A percentile compares a stretch with the other conserved stretches of the same genome.
Conservation (phyloP, 2,888 invertebrate genomes). For the Eristalinus sepulchralis region DNA sequence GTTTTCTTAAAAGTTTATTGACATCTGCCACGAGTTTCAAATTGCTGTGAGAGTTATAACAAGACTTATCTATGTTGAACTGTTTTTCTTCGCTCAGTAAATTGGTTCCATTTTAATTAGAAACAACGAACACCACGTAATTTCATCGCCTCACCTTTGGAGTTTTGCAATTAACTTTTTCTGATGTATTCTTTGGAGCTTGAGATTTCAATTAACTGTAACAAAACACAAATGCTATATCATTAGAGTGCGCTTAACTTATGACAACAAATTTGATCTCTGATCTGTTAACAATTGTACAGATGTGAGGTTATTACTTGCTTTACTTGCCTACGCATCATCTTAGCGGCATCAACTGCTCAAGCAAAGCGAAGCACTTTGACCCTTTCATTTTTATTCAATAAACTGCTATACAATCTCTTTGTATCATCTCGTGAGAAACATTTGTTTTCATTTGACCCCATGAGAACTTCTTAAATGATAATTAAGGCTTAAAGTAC, state of each 20-base stretch:
- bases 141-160: background rate
- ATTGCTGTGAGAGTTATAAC: background rate
- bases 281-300: too few relatives aligned
- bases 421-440: background rate
- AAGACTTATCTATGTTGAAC: background rate
- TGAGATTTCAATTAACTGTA: too few relatives aligned
- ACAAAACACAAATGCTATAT: too few relatives aligned
- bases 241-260: too few relatives aligned
- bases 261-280: too few relatives aligned
- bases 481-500: slow-evolving; percentile 42
- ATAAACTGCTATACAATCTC: background rate
- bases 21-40: background rate
- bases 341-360: background rate
- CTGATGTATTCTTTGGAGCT: background rate
- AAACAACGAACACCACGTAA: background rate
- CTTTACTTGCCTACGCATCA: background rate
- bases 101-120: background rate
- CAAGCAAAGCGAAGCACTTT: background rate
- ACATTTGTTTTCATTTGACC: slow-evolving; percentile 27
- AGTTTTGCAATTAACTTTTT: background rate
- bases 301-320: too few relatives aligned
- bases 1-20: background rate
- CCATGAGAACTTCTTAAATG: slow-evolving; percentile 3
- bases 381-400: background rate
- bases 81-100: background rate